Conservation (phyloP, 1,140 invertebrate genomes). For the Berghia stephanieae region DNA sequence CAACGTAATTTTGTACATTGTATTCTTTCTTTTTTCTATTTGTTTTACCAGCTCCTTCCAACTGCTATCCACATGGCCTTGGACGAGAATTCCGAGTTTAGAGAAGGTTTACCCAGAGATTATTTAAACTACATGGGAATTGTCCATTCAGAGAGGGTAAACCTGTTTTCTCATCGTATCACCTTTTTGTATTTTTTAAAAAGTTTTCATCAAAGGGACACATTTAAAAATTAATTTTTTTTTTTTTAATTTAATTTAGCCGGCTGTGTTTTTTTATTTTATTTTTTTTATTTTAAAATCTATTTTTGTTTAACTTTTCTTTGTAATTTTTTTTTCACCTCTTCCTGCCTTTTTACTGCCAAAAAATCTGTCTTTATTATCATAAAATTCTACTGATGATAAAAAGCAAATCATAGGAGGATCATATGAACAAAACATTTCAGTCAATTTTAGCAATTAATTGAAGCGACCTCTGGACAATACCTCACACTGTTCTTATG, state of each 20-base stretch:
- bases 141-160: conserved; percentile 70
- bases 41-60: conserved; percentile 73
- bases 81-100: conserved; percentile 76
- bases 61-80: conserved; percentile 79
- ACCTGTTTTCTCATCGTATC: neutral
- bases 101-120: conserved; percentile 83
- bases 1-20: too few species aligned
- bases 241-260: neutral
- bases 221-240: neutral
- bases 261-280: neutral
- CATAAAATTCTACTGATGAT: too few species aligned
- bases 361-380: too few species aligned
- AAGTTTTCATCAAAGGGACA: too few species aligned
- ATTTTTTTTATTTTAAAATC: conserved; percentile 18
- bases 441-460: too few species aligned
- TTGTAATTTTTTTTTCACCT: neutral
- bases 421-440: too few species aligned
- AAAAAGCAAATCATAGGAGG: too few species aligned
- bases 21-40: neutral
- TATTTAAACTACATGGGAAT: conserved; percentile 80
- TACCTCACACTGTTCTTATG: too few species aligned
- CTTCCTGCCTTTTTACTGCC: too few species aligned
- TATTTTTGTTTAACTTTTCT: neutral
- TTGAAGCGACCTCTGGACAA: too few species aligned
- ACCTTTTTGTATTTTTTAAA: too few species aligned